Evolutionary conservation across 1,140 invertebrate genomes (phyloP), one percentile per base, ranked within the genome.

Genomic region (Drosophila truncata): DNA sequence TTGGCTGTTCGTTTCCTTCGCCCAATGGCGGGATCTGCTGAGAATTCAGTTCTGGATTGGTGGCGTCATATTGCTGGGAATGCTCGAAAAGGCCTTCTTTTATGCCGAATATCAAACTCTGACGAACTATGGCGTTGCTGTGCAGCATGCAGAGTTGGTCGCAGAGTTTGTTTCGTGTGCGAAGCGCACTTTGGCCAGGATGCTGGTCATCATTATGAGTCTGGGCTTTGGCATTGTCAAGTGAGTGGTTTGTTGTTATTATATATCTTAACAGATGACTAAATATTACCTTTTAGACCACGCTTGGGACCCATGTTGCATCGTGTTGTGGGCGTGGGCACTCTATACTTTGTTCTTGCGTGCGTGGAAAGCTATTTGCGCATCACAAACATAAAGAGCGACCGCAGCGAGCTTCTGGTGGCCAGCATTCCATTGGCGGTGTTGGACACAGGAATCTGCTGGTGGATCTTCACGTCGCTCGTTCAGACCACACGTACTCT

Each of bases 1-100:
- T 37, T 99, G 98, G 98, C 93, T 98, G 39, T 91, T 96, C 9
- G 94, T 98, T n/a, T 97, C 96, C 20, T 96, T 96, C 70, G 93
- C 96, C 71, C 96, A 97, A 92, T 99, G 98, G 97, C 94, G 96
- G 66, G 98, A 99, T 92, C 93, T 99, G 6, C 93, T 99, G n/a
- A 94, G 98, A 50, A 97, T 99, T 33, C 98, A 99, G 94, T 98
- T 98, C 93, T 99, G 98, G 97, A 98, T 99, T 91, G 97, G 97
- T 9, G 97, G 95, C 39, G 97, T 98, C 41, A 97, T 98, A 63
- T 93, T 98, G 31, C 93, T 98, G 1, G 98, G 97, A 80, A 96
- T 97, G 96, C 79, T 97, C 11, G 96, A 97, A 92, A 97, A 96
- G 91, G 97, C 98, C 18, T 96, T 97, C 0, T 99, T 98, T 90